Evolutionary conservation across 1,140 invertebrate species (phyloP).

Genomic region (Panulirus ornatus): DNA sequence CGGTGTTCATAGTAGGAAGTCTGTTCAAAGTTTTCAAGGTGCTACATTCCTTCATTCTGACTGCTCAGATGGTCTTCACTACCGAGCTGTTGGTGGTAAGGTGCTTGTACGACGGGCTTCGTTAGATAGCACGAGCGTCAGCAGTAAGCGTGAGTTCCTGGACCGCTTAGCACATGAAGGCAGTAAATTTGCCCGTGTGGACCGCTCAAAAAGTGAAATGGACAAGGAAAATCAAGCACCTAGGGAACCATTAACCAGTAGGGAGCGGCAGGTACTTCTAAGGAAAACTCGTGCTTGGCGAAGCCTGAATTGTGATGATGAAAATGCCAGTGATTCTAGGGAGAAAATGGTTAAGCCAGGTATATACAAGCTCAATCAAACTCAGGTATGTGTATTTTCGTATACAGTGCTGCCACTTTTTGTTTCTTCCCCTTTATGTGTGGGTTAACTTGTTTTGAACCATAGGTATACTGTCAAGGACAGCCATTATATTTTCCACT

Average conservation of each 20-base stretch:
- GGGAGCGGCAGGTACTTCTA: slow-evolving; percentile 54
- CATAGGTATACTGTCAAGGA: too few species aligned
- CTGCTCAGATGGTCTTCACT: slow-evolving; percentile 44
- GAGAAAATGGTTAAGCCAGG: slow-evolving; percentile 66
- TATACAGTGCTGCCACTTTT: too few species aligned
- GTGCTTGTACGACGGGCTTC: slow-evolving; percentile 65
- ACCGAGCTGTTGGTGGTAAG: slow-evolving; percentile 39
- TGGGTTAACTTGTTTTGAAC: too few species aligned
- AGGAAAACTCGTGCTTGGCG: slow-evolving; percentile 73
- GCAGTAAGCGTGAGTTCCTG: slow-evolving; percentile 56
- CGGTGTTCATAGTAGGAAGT: slow-evolving; percentile 63
- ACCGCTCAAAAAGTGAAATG: slow-evolving; percentile 47
- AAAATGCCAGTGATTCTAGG: slow-evolving; percentile 50
- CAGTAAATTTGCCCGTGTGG: slow-evolving; percentile 61
- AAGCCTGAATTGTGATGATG: slow-evolving; percentile 73
- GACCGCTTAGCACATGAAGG: slow-evolving; percentile 63
- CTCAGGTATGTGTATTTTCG: slow-evolving; percentile 52
- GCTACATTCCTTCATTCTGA: slow-evolving; percentile 68
- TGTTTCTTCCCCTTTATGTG: too few species aligned
- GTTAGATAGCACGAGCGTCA: slow-evolving; percentile 57
- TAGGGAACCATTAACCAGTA: slow-evolving; percentile 30
- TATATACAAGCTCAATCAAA: slow-evolving; percentile 71
- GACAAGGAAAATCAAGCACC: slow-evolving; percentile 74
- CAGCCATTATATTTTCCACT: too few species aligned
- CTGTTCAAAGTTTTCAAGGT: slow-evolving; percentile 64